A percentile compares a stretch with the other conserved stretches of the same genome.
phyloP scores from a whole-genome alignment of 2,797 vertebrate genomes.

The Rhynchonycteris naso region DNA sequence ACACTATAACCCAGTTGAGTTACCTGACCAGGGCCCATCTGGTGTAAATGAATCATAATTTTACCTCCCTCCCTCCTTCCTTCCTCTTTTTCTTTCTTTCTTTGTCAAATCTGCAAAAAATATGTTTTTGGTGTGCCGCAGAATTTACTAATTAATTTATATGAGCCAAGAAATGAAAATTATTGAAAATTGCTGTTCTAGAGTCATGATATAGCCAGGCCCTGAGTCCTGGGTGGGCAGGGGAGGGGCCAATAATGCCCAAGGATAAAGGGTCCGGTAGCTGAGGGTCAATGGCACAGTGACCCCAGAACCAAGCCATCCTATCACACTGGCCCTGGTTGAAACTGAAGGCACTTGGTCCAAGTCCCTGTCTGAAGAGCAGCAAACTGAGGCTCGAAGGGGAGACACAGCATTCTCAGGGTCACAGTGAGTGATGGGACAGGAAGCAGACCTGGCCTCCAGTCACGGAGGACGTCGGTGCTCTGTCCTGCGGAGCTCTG shows the following conservation, averaged over 20 bases:
- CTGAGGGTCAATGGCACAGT: not conserved
- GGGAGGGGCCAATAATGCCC: not conserved
- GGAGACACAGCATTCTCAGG: not conserved
- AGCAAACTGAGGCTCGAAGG: not conserved
- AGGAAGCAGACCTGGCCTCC: not conserved
- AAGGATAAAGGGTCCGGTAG: not conserved
- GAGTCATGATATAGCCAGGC: not conserved
- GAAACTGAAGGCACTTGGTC: not conserved
- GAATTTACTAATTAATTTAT: not conserved
- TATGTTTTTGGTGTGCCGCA: not conserved
- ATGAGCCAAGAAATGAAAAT: not conserved
- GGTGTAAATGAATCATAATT: not conserved
- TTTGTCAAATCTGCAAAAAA: not conserved
- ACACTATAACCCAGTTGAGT: no score
- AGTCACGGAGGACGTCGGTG: accelerated
- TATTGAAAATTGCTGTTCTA: not conserved
- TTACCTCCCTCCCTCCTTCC: not conserved
- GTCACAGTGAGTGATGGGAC: not conserved
- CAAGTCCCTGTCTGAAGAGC: not conserved
- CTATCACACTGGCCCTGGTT: not conserved
- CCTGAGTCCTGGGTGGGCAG: not conserved
- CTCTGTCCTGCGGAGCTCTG: not conserved
- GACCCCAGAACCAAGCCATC: not conserved
- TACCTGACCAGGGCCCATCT: no score
- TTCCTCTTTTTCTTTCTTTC: not conserved